Evolutionary conservation across 2,113 vertebrate species (phyloP), one percentile per base, ranked within the genome.

Genomic region (Gymnocephalus cernua): DNA sequence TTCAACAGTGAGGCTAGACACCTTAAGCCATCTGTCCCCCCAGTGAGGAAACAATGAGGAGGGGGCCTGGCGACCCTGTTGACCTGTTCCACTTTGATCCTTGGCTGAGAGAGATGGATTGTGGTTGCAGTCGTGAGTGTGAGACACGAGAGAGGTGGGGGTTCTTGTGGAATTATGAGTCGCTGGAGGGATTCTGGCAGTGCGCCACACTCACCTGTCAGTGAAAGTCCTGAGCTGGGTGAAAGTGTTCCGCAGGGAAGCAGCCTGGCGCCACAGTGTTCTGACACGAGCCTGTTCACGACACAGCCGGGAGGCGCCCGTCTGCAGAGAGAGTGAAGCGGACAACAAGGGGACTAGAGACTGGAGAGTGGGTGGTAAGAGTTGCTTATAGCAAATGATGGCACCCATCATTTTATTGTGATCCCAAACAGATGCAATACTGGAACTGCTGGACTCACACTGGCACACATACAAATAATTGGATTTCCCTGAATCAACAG

Each of bases 241-340:
- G 81, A 96, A 94, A 76, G 85, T 83, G 80, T 83, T 93, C 64
- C 93, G 94, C 38, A 98, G 93, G 1, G 91, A 93, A 3, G 95
- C 87, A 19, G 95, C 94, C 93, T 95, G 96, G 89, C 93, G 94
- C 95, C 96, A 96, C 72, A 97, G 89, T 1, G 79, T 86, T 23
- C 95, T 84, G 74, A 93, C 61, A 8, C 86, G 85, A 50, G 64
- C 77, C 64, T 95, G 86, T 41, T 95, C 83, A 0, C 74, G 83
- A 45, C 86, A 89, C 1, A 79, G 77, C 68, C 71, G 86, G 8
- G 86, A 59, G 9, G 74, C 76, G 21, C 47, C 86, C 0, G 75
- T 91, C 95, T 96, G 90, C 21, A 62, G 79, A 88, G 64, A 70
- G 66, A 88, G 64, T 68, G 66, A 58, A 54, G 23, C 58, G 82